Base-by-base conservation (phyloP, 2,888 invertebrate genomes). In the Disparrhopalites patrizii region DNA sequence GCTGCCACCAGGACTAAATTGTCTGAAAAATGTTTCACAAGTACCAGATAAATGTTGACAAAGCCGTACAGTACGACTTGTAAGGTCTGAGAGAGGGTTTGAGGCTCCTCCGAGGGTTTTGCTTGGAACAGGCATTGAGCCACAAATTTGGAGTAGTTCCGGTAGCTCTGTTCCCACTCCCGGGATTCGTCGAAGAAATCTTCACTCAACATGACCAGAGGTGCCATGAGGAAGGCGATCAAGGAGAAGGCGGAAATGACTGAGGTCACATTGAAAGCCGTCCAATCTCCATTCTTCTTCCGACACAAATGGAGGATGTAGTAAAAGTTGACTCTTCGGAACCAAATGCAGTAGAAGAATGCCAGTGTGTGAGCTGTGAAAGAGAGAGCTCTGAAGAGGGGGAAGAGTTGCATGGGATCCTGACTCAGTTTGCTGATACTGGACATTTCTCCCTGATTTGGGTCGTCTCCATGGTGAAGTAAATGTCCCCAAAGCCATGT, bases 21-120 rank as follows among this genome's bases (percentile, higher is more conserved):
- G 27, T 60, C 60, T 8, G 60, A 30, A n/a, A 47, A 43, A 30
- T 60, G 60, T 5, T 47, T 60, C 7, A 60, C 20, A 5, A 60
- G 18, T 8, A 60, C 31, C 4, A 30, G 30, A 33, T 47, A 60
- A 3, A 43, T 7, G n/a, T 60, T 60, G 1, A 60, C 8, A 30
- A 60, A 20, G 3, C 60, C 60, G 15, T 60, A 60, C 1, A 60
- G 15, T 1, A 60, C 4, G 1, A 30, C 47, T 3, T 47, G 0
- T 1, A 7, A 10, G 8, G 25, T 8, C 31, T 30, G 30, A 15
- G 13, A 4, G 0, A 30, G 20, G 40, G 60, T 60, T 2, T 47
- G n/a, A 13, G 28, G 30, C 3, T 27, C 47, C 1, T 7, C 7
- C 20, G 23, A 7, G 2, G 1, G 18, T 8, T 28, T 8, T 18